Evolutionary conservation across 2,797 vertebrate genomes (phyloP).

Genomic region (Hyperoplus immaculatus): DNA sequence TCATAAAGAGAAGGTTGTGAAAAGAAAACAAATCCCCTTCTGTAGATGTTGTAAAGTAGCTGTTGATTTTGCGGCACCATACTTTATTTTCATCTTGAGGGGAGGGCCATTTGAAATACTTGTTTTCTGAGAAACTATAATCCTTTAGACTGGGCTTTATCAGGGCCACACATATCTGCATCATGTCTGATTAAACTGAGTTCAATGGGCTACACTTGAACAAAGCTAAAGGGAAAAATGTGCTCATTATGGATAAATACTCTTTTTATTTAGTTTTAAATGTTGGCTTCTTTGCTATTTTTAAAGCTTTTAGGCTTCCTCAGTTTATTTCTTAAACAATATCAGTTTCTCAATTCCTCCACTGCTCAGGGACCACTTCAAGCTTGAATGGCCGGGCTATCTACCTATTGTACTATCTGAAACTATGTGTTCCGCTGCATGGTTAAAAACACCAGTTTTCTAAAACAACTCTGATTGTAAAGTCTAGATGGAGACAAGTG

Average conservation of each 20-base stretch:
- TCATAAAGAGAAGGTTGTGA: conserved; percentile 54
- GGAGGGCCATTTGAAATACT: conserved; percentile 29
- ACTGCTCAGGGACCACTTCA: not conserved
- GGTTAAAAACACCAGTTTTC: not conserved
- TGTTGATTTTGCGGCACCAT: conserved; percentile 62
- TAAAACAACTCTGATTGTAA: not conserved
- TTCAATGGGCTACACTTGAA: not conserved
- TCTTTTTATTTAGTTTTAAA: not conserved
- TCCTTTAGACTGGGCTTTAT: conserved; percentile 27
- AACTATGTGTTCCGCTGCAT: not conserved
- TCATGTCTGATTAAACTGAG: not conserved
- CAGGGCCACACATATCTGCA: not conserved
- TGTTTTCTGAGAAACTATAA: conserved; percentile 57
- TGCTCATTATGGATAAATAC: not conserved
- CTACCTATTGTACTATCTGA: conserved; percentile 11
- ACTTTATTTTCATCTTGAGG: conserved; percentile 56
- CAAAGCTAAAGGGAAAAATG: not conserved
- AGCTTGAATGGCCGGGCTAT: conserved; percentile 14
- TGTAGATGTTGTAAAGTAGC: conserved; percentile 48
- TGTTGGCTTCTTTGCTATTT: not conserved
- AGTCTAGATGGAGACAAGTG: not conserved
- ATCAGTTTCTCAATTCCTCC: conserved; percentile 1
- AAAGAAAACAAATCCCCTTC: conserved; percentile 67
- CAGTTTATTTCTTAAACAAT: not conserved
- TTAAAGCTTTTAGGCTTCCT: not conserved